phyloP scores from a whole-genome alignment of 1,140 invertebrate genomes.

The Penaeus vannamei region DNA sequence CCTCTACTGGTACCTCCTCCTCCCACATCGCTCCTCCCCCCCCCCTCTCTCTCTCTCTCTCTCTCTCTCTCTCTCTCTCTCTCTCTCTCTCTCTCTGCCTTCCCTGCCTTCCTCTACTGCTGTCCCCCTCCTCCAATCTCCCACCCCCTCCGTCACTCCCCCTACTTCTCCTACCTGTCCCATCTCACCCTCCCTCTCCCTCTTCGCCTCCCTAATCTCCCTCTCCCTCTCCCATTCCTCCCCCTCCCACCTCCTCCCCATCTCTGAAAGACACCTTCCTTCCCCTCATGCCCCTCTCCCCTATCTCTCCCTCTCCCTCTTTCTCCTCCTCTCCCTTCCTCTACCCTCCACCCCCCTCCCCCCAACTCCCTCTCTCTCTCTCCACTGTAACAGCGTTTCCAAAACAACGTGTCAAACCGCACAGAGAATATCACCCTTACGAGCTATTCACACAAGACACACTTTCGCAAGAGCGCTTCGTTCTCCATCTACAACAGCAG shows the following conservation, averaged over 20 bases:
- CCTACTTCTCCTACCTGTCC: no score
- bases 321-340: neutral
- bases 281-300: neutral
- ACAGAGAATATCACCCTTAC: no score
- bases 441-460: no score
- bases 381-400: neutral
- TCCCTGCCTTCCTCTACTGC: neutral
- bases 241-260: neutral
- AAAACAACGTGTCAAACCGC: no score
- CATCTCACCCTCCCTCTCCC: neutral
- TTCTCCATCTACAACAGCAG: no score
- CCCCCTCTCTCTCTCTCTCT: neutral
- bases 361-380: neutral
- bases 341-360: neutral
- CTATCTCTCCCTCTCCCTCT: no score
- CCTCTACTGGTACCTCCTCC: neutral
- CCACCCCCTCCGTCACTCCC: neutral
- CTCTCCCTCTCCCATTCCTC: neutral
- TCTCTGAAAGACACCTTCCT: neutral
- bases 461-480: no score
- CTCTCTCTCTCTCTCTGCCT: neutral
- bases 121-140: neutral
- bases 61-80: neutral
- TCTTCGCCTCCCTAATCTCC: neutral
- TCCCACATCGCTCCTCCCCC: neutral